These are phyloP conservation scores for Amphipyra berbera DNA, from an alignment of 2,888 invertebrate species.

Conservation along the genomic window DNA sequence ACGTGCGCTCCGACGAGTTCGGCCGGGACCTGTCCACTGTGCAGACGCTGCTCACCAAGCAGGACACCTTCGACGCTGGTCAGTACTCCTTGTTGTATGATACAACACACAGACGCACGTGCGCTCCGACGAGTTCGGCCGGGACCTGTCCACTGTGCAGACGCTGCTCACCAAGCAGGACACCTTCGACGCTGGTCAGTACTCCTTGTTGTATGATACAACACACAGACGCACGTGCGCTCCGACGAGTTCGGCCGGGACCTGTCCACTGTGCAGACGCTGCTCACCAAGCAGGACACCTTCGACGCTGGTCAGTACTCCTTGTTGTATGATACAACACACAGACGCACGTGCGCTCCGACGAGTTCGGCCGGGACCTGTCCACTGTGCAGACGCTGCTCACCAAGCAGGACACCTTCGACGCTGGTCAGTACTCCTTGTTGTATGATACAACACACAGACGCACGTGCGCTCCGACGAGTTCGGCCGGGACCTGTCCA, in stretches of 20 bases:
- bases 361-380: constrained; percentile 99
- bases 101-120: constrained; percentile 97
- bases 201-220: neutral
- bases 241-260: constrained; percentile 99
- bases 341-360: constrained; percentile 98
- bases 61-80: constrained; percentile 99
- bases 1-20: constrained; percentile 99
- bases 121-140: constrained; percentile 98
- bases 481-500: constrained; percentile 98
- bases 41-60: constrained; percentile 99
- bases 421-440: constrained; percentile 92
- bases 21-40: constrained; percentile 99
- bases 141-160: constrained; percentile 99
- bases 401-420: constrained; percentile 99
- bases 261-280: constrained; percentile 98
- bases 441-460: constrained; percentile 81
- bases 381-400: constrained; percentile 99
- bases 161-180: constrained; percentile 99
- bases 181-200: constrained; percentile 97
- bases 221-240: constrained; percentile 98
- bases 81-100: constrained; percentile 15
- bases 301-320: constrained; percentile 95
- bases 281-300: constrained; percentile 99
- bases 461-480: constrained; percentile 99
- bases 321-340: neutral